Base-by-base conservation (phyloP, 2,113 vertebrate genomes). In the Gymnorhina tibicen region DNA sequence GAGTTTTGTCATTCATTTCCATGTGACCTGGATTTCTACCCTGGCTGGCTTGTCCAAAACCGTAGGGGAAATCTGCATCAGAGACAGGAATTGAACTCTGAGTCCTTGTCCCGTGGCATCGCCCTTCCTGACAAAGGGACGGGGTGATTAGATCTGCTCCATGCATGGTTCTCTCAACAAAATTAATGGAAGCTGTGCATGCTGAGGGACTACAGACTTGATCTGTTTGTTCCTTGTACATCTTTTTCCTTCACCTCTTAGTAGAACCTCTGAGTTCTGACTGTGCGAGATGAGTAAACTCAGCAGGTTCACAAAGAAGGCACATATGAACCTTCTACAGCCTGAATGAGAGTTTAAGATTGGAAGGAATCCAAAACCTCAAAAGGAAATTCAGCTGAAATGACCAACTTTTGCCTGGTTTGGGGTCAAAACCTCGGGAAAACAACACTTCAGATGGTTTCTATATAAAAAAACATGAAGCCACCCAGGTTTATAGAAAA, bases 401-500 rank as follows among this genome's bases (percentile, higher is more conserved):
- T 91, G 69, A 95, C 70, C 87, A 87, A 58, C 23, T 76, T 89
- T 95, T 95, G 87, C 91, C 95, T 91, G 58, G 74, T 96, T 96
- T 96, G 50, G 81, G 87, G 87, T 96, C 63, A 93, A 96, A 95
- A 88, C 56, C 52, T 70, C 63, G 82, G 56, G 88, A 96, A 96
- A 95, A 86, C 70, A 96, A 73, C 75, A 86, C 47, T 93, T 96
- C 58, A 82, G 56, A 87, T 87, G 74, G 56, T 87, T 94, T 92
- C 62, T 95, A 52, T 89, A 91, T 80, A 68, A 88, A 87, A 67
- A 93, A 77, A 16, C 41, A 85, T 39, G 14, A 93, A 95, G 62
- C 89, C 93, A 95, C 86, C 67, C 89, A 92, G 66, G 68, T 94
- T 96, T 93, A 82, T 68, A 94, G 90, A 89, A 96, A 96, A 94